Evolutionary conservation across 2,797 vertebrate species (phyloP).

Genomic region (Florisuga fusca): DNA sequence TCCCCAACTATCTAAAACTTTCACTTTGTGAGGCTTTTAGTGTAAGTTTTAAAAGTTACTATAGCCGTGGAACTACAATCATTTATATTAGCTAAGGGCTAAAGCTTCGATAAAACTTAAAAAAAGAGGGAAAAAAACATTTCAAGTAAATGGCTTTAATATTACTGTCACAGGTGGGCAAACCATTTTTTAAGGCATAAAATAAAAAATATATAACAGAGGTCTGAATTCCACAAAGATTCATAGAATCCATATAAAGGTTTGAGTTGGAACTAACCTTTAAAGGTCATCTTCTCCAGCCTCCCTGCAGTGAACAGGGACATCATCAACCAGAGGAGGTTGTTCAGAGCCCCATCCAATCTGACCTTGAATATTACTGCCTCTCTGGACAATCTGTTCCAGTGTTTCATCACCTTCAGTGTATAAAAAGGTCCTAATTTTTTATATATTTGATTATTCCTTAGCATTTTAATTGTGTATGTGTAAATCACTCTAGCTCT

Average conservation of each 20-base stretch:
- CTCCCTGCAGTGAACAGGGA: no score
- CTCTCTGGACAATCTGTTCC: no score
- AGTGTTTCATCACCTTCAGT: no score
- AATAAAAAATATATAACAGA: not conserved
- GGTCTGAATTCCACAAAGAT: not conserved
- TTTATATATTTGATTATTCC: not conserved
- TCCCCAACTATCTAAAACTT: not conserved
- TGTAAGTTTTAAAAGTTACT: not conserved
- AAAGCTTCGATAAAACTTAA: not conserved
- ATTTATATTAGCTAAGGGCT: not conserved
- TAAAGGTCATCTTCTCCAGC: no score
- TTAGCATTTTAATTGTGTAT: not conserved
- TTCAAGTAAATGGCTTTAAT: not conserved
- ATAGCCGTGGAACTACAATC: not conserved
- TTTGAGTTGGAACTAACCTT: no score
- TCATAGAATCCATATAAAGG: not conserved
- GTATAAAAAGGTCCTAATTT: not conserved
- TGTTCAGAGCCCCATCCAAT: no score
- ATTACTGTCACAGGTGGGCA: not conserved
- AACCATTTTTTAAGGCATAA: not conserved
- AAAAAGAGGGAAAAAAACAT: rapidly evolving
- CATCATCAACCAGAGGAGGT: no score
- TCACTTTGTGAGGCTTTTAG: not conserved
- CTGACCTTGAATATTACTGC: no score
- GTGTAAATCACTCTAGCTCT: not conserved